Percentiles rank a stretch among this genome's conserved stretches.
phyloP scores from a whole-genome alignment of 2,797 vertebrate species.

The Eurystomus glaucurus region DNA sequence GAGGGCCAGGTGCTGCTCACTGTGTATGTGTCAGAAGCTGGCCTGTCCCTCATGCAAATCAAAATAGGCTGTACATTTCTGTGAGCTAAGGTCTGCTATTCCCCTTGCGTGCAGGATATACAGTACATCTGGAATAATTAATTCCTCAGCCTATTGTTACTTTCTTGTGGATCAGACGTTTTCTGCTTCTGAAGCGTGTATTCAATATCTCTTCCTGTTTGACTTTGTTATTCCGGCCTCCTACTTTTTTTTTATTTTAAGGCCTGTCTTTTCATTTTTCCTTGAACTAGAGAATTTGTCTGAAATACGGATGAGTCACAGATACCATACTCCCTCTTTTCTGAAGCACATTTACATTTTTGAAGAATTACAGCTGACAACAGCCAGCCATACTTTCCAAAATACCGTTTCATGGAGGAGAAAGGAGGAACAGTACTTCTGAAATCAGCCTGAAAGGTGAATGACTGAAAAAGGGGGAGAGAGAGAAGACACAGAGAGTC shows the following conservation, averaged over 20 bases:
- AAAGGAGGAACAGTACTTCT: not conserved
- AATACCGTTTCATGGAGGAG: not conserved
- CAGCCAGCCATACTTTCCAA: not conserved
- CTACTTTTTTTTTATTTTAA: not conserved
- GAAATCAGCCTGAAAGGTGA: not conserved
- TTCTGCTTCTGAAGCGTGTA: slow-evolving; percentile 1
- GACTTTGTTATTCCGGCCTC: not conserved
- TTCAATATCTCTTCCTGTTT: slow-evolving; percentile 34
- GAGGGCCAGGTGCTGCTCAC: fast-evolving
- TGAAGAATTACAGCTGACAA: slow-evolving; percentile 13
- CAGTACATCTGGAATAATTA: slow-evolving; percentile 47
- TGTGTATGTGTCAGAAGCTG: not conserved
- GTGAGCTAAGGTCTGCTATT: not conserved
- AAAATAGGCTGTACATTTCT: not conserved
- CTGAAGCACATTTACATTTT: slow-evolving; percentile 25
- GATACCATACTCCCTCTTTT: slow-evolving; percentile 16
- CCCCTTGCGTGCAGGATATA: not conserved
- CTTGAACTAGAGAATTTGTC: slow-evolving; percentile 27
- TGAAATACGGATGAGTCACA: slow-evolving; percentile 21
- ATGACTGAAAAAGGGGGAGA: not conserved
- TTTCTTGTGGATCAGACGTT: not conserved
- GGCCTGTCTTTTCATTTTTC: not conserved
- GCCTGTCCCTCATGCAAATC: not conserved
- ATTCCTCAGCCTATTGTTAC: slow-evolving; percentile 54
- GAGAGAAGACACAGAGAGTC: not conserved